Percentiles rank a stretch among this genome's conserved stretches.
Evolutionary conservation across 2,797 vertebrate genomes (phyloP).

Genomic region (Coccyzus lansbergi): DNA sequence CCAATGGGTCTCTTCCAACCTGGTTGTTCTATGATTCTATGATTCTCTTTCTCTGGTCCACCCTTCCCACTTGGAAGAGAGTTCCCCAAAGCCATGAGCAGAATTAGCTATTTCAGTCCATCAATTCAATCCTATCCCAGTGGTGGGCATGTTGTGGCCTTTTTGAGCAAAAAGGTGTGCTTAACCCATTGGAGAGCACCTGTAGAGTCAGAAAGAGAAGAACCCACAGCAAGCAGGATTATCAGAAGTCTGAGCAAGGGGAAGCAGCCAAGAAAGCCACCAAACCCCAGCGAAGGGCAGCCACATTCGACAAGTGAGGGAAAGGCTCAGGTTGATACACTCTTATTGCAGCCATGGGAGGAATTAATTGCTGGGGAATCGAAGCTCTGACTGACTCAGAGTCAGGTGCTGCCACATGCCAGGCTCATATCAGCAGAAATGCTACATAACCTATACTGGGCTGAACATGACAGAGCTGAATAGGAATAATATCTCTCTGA

Average conservation of each 20-base stretch:
- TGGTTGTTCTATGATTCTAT: too few species aligned
- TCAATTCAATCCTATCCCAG: not conserved
- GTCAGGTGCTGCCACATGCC: not conserved
- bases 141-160: not conserved
- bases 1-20: too few species aligned
- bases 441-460: rapidly evolving
- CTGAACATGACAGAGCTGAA: rapidly evolving
- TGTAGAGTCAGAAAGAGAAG: not conserved
- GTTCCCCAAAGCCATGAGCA: not conserved
- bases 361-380: not conserved
- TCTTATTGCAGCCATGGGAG: rapidly evolving
- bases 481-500: not conserved
- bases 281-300: not conserved
- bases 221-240: not conserved
- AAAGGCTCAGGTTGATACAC: not conserved
- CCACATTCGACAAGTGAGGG: rapidly evolving
- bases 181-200: not conserved
- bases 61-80: not conserved
- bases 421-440: not conserved
- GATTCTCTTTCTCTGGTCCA: not conserved
- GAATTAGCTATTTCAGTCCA: not conserved
- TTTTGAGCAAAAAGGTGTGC: not conserved
- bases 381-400: not conserved
- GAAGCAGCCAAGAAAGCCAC: not conserved
- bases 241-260: not conserved